Conservation (phyloP, 2,113 vertebrate genomes). For the Lathamus discolor region DNA sequence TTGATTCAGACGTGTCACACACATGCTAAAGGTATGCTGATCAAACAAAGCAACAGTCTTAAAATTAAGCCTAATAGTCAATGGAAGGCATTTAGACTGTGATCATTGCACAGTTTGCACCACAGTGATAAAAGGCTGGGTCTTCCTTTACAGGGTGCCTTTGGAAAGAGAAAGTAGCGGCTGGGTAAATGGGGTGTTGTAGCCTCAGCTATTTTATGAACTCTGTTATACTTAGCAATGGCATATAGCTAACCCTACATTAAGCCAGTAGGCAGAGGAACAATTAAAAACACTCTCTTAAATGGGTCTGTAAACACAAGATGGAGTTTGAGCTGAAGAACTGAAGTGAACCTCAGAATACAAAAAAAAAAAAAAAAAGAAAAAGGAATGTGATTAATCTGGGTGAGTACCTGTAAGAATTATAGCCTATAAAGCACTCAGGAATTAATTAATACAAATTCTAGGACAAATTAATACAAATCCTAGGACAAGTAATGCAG, state of each 20-base stretch:
- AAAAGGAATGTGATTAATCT: not conserved
- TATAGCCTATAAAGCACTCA: not conserved
- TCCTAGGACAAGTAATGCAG: not conserved
- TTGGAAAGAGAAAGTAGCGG: not conserved
- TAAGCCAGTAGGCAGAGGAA: not conserved
- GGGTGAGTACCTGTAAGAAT: not conserved
- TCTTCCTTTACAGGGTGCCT: not conserved
- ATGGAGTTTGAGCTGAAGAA: not conserved
- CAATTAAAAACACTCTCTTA: not conserved
- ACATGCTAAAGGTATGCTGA: not conserved
- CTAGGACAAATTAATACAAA: not conserved
- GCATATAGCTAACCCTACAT: not conserved
- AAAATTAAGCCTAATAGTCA: constrained; percentile 24
- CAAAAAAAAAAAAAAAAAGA: not conserved
- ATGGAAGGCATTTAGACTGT: not conserved
- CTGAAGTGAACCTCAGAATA: not conserved
- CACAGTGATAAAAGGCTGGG: not conserved
- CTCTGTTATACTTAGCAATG: not conserved
- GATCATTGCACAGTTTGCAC: not conserved
- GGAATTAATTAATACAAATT: not conserved
- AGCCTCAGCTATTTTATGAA: not conserved
- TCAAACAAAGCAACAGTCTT: not conserved
- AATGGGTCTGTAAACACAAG: not conserved
- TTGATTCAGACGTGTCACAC: not conserved
- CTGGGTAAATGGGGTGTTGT: not conserved